phyloP scores from a whole-genome alignment of 1,140 invertebrate genomes.

The Drosophila simulans region DNA sequence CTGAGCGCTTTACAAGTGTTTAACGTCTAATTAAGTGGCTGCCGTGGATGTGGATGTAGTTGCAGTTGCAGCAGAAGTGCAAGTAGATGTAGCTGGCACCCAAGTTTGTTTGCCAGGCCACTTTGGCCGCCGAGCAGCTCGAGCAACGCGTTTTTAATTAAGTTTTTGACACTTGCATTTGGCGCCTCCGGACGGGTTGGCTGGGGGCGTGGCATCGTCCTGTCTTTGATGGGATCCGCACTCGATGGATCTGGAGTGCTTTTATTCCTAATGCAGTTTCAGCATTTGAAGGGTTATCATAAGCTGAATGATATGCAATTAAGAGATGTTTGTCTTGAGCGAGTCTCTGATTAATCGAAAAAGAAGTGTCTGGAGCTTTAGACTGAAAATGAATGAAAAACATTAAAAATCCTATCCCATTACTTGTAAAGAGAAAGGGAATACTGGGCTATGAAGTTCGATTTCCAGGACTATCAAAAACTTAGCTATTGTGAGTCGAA shows the following conservation, averaged over 20 bases:
- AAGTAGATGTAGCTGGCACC: slow-evolving; percentile 27
- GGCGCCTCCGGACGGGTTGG: slow-evolving; percentile 8
- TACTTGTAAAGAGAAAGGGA: no score
- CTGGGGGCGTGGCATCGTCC: background rate
- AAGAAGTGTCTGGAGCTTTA: background rate
- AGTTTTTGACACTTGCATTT: slow-evolving; percentile 80
- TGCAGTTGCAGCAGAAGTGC: slow-evolving; percentile 41
- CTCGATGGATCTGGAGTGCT: slow-evolving; percentile 23
- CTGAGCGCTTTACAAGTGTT: slow-evolving; percentile 79
- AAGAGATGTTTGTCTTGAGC: slow-evolving; percentile 23
- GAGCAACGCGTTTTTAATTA: slow-evolving; percentile 75
- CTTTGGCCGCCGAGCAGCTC: slow-evolving; percentile 53
- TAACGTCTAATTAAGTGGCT: slow-evolving; percentile 82
- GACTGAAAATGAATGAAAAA: no score
- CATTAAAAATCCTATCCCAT: no score
- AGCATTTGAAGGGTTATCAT: slow-evolving; percentile 27
- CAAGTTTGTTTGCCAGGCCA: slow-evolving; percentile 58
- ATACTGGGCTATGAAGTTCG: no score
- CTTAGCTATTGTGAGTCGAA: no score
- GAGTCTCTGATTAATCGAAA: slow-evolving; percentile 6
- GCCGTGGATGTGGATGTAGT: slow-evolving; percentile 51
- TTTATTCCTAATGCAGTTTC: slow-evolving; percentile 52
- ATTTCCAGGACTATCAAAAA: no score
- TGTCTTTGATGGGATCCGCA: slow-evolving; percentile 3
- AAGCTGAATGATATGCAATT: slow-evolving; percentile 36